Evolutionary conservation across 2,797 vertebrate genomes (phyloP).

Genomic region (Fistularia commersonii): DNA sequence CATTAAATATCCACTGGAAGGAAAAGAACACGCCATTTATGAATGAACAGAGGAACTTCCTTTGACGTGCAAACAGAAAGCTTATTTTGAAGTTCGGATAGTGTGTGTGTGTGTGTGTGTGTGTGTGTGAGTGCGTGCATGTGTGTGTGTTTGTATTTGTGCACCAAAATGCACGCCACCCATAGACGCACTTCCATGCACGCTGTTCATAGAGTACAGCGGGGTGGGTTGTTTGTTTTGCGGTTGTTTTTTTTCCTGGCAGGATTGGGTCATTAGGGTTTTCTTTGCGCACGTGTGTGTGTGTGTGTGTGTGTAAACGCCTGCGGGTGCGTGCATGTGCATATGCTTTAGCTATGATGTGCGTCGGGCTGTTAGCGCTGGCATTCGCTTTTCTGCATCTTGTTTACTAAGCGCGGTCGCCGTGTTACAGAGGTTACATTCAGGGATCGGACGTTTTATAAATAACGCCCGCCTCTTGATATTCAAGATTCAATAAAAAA

Average conservation of each 20-base stretch:
- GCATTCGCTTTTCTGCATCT: slow-evolving; percentile 47
- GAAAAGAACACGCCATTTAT: no score
- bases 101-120: no score
- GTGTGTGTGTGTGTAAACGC: slow-evolving; percentile 4
- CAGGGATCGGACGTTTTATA: slow-evolving; percentile 28
- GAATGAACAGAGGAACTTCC: no score
- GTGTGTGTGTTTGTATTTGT: slow-evolving; percentile 29
- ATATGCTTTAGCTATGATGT: slow-evolving; percentile 32
- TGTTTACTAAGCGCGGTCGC: slow-evolving; percentile 56
- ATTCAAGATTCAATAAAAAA: no score
- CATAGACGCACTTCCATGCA: slow-evolving; percentile 22
- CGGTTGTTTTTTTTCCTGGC: slow-evolving; percentile 62
- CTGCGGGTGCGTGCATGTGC: no score
- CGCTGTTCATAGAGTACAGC: slow-evolving; percentile 47
- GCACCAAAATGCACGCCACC: slow-evolving; percentile 15
- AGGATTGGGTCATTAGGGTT: slow-evolving; percentile 62
- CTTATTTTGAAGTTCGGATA: no score
- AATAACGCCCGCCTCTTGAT: slow-evolving; percentile 17
- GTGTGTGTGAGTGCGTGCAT: slow-evolving; percentile 13
- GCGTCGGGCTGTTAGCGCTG: slow-evolving; percentile 44
- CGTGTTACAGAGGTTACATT: slow-evolving; percentile 52
- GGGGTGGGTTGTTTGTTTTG: slow-evolving; percentile 63
- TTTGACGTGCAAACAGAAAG: no score
- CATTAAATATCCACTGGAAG: no score
- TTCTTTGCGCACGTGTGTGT: slow-evolving; percentile 36